Evolutionary conservation across 2,797 vertebrate genomes (phyloP), one percentile per base, ranked within the genome.

Genomic region (Leuciscus waleckii): DNA sequence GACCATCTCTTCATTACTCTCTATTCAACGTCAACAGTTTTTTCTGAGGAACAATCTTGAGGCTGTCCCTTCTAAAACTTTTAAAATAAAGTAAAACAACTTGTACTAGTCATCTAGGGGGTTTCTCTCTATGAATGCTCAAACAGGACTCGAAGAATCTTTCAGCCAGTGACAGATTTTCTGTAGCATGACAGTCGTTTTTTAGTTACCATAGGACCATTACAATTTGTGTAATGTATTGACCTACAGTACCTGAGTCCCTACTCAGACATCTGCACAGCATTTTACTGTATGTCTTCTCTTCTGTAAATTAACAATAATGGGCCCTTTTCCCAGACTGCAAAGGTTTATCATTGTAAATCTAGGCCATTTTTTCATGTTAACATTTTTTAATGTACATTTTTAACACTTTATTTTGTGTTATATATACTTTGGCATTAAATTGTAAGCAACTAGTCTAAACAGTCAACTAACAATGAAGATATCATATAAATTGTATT

Each of bases 1-100:
- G 74, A 58, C 49, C 37, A 58, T 78, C 70, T 51, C 19, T 77
- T 87, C 37, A 73, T 80, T 67, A 75, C 58, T 58, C 21, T 56
- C 39, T 32, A 29, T 29, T 65, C 58, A 58, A 35, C 7, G 6
- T 17, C 67, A 73, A 17, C 26, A 74, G 29, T 56, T 56, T 80
- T n/a, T 69, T 35, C 65, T 19, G 11, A 39, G 23, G 29, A n/a
- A 51, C 19, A 17, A n/a, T 69, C 7, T 54, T 37, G 8, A 68
- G 7, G 11, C 32, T n/a, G 35, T 58, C 67, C 68, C 14, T 70
- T 58, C 1, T 41, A 3, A 77, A 69, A 79, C 35, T 23, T 77
- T 63, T 16, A 23, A 79, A 67, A 32, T 29, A 14, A 67, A 78
- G 37, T 43, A 63, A 43, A 78, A 78, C 37, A 43, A 61, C n/a